Conservation (phyloP, 2,797 vertebrate species). For the Sorex maritimensis region DNA sequence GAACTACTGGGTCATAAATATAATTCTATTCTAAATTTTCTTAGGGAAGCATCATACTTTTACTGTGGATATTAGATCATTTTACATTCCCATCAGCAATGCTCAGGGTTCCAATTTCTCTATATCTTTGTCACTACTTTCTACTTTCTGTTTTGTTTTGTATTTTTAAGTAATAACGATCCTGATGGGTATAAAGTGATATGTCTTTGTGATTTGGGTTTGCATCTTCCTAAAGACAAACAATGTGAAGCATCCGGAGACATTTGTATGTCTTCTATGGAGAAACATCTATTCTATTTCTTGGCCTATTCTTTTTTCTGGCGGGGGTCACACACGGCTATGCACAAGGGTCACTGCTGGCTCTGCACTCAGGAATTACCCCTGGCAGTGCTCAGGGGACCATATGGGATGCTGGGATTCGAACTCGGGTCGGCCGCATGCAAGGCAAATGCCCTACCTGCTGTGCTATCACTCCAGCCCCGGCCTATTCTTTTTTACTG, state of each 20-base stretch:
- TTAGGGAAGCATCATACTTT: neutral
- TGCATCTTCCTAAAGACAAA: slow-evolving; percentile 46
- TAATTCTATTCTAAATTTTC: slow-evolving; percentile 27
- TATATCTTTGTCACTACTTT: neutral
- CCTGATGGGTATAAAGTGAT: neutral
- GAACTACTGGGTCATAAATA: neutral
- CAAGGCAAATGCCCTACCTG: too few relatives aligned
- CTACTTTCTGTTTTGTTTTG: neutral
- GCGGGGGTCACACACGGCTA: too few relatives aligned
- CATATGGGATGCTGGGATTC: too few relatives aligned
- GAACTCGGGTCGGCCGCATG: too few relatives aligned
- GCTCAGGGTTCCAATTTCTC: neutral
- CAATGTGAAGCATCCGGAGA: neutral
- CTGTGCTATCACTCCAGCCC: too few relatives aligned
- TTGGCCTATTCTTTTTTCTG: neutral
- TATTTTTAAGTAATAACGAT: neutral
- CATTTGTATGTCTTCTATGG: slow-evolving; percentile 13
- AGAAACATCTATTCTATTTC: slow-evolving; percentile 27
- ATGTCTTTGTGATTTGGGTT: slow-evolving; percentile 1
- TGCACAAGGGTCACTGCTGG: too few relatives aligned
- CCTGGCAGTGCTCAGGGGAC: too few relatives aligned
- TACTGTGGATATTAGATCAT: neutral
- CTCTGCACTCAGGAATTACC: too few relatives aligned
- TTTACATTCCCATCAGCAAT: neutral
- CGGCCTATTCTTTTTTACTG: neutral